These are phyloP conservation scores for Oryzias curvinotus DNA, from an alignment of 2,113 vertebrate species.

Conservation along the genomic window DNA sequence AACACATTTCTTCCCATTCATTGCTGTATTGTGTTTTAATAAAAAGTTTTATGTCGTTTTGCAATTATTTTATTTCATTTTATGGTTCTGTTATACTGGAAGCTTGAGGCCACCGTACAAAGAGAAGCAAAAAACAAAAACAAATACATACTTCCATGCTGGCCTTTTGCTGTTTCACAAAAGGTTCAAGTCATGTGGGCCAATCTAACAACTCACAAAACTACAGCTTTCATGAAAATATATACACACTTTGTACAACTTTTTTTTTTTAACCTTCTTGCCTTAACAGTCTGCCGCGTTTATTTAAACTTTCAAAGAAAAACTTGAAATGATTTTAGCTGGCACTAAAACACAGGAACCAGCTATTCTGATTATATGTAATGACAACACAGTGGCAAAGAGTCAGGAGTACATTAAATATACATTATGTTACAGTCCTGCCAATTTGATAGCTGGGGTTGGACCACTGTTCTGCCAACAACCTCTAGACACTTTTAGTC, in stretches of 20 bases:
- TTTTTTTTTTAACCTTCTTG: slow-evolving; percentile 25
- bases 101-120: slow-evolving; percentile 1
- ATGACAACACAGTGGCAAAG: not conserved
- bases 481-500: too few species aligned
- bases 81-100: not conserved
- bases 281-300: slow-evolving; percentile 25
- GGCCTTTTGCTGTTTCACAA: slow-evolving; percentile 26
- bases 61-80: not conserved
- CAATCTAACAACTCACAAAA: slow-evolving; percentile 43
- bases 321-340: not conserved
- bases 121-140: not conserved
- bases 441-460: too few species aligned
- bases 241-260: slow-evolving; percentile 54
- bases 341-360: not conserved
- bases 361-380: not conserved
- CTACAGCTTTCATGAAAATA: slow-evolving; percentile 44
- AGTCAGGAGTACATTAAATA: not conserved
- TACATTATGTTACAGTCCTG: too few species aligned
- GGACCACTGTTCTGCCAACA: too few species aligned
- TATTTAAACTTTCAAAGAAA: slow-evolving; percentile 3
- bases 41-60: not conserved
- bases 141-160: slow-evolving; percentile 26
- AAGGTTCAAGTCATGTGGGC: slow-evolving; percentile 31
- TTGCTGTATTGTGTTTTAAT: not conserved
- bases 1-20: too few species aligned